These are phyloP conservation scores for Lycia hirtaria DNA, from an alignment of 2,888 invertebrate species.

Conservation along the genomic window DNA sequence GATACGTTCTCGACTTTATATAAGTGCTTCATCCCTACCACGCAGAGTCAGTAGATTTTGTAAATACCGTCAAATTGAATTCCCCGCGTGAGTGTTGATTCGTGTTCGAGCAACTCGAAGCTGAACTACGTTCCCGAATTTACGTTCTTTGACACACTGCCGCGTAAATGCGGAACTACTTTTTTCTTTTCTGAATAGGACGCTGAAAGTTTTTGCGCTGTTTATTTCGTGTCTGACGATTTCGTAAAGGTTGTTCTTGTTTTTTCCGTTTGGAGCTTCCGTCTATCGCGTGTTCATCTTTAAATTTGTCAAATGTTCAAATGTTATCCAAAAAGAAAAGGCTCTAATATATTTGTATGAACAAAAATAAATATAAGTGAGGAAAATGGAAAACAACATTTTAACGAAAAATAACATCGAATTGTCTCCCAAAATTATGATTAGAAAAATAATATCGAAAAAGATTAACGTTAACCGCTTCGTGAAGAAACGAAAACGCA, in stretches of 20 bases:
- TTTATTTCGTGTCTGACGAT: neutral
- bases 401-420: too few species aligned
- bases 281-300: neutral
- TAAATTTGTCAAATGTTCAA: too few species aligned
- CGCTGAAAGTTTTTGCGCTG: constrained; percentile 3
- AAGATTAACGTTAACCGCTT: too few species aligned
- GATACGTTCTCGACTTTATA: too few species aligned
- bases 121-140: constrained; percentile 20
- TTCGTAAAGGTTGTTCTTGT: constrained; percentile 5
- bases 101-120: constrained; percentile 28
- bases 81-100: constrained; percentile 34
- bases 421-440: too few species aligned
- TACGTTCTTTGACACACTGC: constrained; percentile 19
- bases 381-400: too few species aligned
- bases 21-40: neutral
- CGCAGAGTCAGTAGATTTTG: constrained; percentile 13
- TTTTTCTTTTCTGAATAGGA: constrained; percentile 2
- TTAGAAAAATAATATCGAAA: too few species aligned
- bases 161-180: constrained; percentile 18
- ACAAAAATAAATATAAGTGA: too few species aligned
- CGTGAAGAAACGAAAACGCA: too few species aligned
- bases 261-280: neutral
- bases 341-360: too few species aligned
- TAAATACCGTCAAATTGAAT: constrained; percentile 36
- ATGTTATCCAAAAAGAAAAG: neutral